Conservation (phyloP, 2,113 vertebrate genomes). For the Anser cygnoides region DNA sequence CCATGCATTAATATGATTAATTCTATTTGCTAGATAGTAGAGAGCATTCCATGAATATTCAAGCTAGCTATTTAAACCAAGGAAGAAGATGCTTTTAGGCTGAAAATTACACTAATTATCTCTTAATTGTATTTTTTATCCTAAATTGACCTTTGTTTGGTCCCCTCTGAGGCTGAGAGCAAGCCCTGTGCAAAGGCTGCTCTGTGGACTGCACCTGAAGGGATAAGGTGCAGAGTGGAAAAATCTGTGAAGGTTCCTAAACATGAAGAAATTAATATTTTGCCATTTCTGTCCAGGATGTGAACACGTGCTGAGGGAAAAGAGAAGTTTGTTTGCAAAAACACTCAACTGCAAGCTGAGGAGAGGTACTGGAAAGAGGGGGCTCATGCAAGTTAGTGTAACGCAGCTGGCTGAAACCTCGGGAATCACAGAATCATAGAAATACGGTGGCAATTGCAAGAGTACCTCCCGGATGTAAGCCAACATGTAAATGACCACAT, state of each 20-base stretch:
- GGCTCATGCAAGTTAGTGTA: neutral
- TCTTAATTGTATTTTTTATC: constrained; percentile 28
- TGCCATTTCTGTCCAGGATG: neutral
- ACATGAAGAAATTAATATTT: neutral
- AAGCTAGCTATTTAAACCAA: neutral
- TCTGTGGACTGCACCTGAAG: neutral
- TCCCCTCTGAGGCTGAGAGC: neutral
- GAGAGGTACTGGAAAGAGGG: neutral
- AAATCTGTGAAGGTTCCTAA: neutral
- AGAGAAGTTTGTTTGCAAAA: neutral
- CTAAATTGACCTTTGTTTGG: neutral
- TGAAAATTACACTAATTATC: neutral
- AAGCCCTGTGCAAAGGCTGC: fast-evolving
- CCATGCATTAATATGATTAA: constrained; percentile 50
- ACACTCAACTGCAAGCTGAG: neutral
- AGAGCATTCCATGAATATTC: constrained; percentile 52
- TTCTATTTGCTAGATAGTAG: constrained; percentile 44
- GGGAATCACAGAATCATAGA: neutral
- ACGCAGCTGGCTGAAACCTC: neutral
- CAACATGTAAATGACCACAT: neutral
- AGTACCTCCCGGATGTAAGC: neutral
- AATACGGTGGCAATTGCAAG: neutral
- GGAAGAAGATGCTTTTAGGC: neutral
- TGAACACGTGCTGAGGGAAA: fast-evolving
- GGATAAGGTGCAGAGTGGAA: neutral